Percentiles rank a stretch among this genome's conserved stretches.
Conservation (phyloP, 2,888 invertebrate genomes). For the Lypha dubia region DNA sequence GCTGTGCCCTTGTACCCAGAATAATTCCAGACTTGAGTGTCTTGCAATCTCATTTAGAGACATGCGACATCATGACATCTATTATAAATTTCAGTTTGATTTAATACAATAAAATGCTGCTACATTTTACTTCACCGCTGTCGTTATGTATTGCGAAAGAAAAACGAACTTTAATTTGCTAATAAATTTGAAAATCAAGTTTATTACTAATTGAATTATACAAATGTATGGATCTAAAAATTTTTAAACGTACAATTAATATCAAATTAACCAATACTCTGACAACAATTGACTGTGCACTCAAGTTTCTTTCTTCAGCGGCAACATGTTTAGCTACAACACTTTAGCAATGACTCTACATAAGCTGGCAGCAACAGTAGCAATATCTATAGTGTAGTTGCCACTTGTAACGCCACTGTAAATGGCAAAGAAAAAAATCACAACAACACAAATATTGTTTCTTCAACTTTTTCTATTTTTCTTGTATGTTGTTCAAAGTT, state of each 20-base stretch:
- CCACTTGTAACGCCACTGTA: conserved; percentile 53
- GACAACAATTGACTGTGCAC: conserved; percentile 12
- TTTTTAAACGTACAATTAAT: conserved; percentile 64
- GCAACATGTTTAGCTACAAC: conserved; percentile 21
- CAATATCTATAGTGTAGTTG: conserved; percentile 27
- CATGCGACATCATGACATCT: too few relatives aligned
- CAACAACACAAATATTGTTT: not conserved
- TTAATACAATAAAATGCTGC: not conserved
- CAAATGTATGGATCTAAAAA: conserved; percentile 50
- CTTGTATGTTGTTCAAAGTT: conserved; percentile 11
- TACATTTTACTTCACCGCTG: not conserved
- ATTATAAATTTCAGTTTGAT: too few relatives aligned
- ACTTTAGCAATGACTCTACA: not conserved
- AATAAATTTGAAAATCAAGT: conserved; percentile 45
- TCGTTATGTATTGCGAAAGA: not conserved
- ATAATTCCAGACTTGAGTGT: too few relatives aligned
- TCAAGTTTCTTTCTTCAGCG: conserved; percentile 4
- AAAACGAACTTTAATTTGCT: conserved; percentile 14
- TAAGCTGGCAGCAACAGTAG: conserved; percentile 29
- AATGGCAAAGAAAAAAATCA: conserved; percentile 34
- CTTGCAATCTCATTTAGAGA: too few relatives aligned
- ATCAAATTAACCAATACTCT: conserved; percentile 68
- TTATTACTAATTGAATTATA: conserved; percentile 63
- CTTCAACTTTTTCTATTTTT: conserved; percentile 4
- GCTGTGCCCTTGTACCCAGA: too few relatives aligned